Evolutionary conservation across 2,888 invertebrate species (phyloP), one percentile per base, ranked within the genome.

Genomic region (Oxyteleia sp.): DNA sequence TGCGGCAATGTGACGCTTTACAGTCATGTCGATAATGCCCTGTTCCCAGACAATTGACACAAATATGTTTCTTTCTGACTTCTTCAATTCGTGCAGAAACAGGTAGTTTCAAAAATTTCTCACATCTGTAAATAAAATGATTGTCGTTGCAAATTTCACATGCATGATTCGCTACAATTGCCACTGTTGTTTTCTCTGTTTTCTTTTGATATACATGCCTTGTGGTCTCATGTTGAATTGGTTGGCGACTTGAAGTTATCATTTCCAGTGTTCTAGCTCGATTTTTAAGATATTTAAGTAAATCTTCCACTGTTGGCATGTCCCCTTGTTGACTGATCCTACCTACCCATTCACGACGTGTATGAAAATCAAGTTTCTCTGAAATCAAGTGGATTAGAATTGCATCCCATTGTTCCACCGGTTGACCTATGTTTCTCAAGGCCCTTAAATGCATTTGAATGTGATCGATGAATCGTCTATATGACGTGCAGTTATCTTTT

Each of bases 361-460:
- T 69, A 0, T 10, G 13, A 26, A 43, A 15, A 29, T 69, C 69
- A 11, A 69, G 26, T 55, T 68, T 53, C 8, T 35, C n/a, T 10
- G 69, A 20, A 8, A 69, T 26, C 5, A 55, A 43, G 55, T 55
- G 20, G 16, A 69, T 53, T 13, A 69, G 11, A 5, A 69, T 41
- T 3, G 57, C 13, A 23, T 20, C 35, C 59, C 61, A 61, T 10
- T 59, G 38, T 4, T 49, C 11, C 1, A 59, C 49, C 5, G 71
- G 59, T n/a, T 49, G 38, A 10, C 18, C 15, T 15, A 61, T 32
- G 10, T 35, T 49, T 11, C 26, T 13, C 16, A 61, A 51, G 4
- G 59, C 20, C 10, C 41, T 18, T 10, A 13, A 13, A 38, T 72
- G 72, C 2, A 11, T 49, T 11, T 23, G 35, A 32, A 59, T 49